Evolutionary conservation across 2,888 invertebrate genomes (phyloP), one percentile per base, ranked within the genome.

Genomic region (Clepsis dumicolana): DNA sequence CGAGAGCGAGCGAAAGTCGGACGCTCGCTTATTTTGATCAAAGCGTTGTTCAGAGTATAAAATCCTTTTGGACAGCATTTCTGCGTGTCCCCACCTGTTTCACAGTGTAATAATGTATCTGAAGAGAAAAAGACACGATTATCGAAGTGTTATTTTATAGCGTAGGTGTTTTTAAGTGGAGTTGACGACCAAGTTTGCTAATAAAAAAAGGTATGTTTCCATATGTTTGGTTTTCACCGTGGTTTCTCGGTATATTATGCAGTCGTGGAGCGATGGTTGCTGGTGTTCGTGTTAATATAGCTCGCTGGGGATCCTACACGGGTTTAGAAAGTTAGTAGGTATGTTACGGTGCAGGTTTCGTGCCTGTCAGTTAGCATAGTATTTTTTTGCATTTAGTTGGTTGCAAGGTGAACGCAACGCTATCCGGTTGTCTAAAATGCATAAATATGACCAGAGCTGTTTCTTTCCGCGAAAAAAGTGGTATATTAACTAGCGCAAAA

Each of bases 71-170:
- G 92, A 86, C 88, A 79, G 89, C 90, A 81, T 89, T 88, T 82
- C 57, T 59, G 79, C 86, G 88, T 86, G 90, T 89, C 89, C 88
- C 83, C 83, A 86, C 86, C 84, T 85, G 83, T 82, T 87, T 85
- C 81, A 85, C 82, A 89, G 92, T 93, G 90, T 91, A 91, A 93
- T 92, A 92, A 94, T 94, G 94, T 89, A 91, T 94, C 89, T 88
- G 86, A 93, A 90, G 89, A 90, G 93, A 91, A 94, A 91, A 93
- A 91, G 90, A 90, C 87, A 91, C 90, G 85, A 89, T 85, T 88
- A 84, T 80, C 88, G 86, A 75, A 94, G 93, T 93, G 94, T 94
- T 81, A 94, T 94, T 86, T 94, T 94, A 94, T 94, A 94, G 93
- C 94, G 93, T 82, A 85, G 88, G 91, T 90, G 88, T 86, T 85